Evolutionary conservation across 64 coral and sea anemone genomes (phyloP), one percentile per base, ranked within the genome.

Genomic region (Anthopleura sola): DNA sequence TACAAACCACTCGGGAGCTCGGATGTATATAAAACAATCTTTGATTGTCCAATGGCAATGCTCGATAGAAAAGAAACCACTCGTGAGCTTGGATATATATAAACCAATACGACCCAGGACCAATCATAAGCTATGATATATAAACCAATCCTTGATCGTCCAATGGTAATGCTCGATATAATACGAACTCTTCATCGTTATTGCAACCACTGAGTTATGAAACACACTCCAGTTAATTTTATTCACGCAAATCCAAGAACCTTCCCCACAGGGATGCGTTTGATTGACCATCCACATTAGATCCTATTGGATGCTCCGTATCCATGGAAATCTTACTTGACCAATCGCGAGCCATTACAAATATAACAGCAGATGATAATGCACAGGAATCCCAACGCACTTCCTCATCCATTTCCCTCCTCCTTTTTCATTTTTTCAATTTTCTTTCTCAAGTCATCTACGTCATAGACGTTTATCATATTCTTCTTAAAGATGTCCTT

Each of bases 401-500:
- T 62, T 62, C 1, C 16, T 53, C 6, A 71, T 71, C 29, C 66
- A 34, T 71, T 71, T 32, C 66, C 66, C 0, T 34, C 13, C 14
- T 71, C 28, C 9, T 71, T 78, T 55, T 81, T 97, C 94, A 97
- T 97, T 46, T 97, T 49, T 20, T 86, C 87, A 23, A 97, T 89
- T 75, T 97, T 97, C 28, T 85, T 58, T 40, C 85, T 84, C 90
- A 97, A 81, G 55, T 97, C 90, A 54, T 97, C 94, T 5, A 97
- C 94, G 62, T 97, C 92, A 33, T 96, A 96, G 75, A 96, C 94
- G 32, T 86, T 96, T 17, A 96, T 83, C 94, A 96, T 96, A 18
- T 92, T 92, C 69, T 96, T 96, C 83, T 96, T 96, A 87, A 96
- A 96, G 20, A 96, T 96, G 55, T 96, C 94, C 57, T 96, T 96